Evolutionary conservation across 2,797 vertebrate genomes (phyloP).

Genomic region (Pterois miles): DNA sequence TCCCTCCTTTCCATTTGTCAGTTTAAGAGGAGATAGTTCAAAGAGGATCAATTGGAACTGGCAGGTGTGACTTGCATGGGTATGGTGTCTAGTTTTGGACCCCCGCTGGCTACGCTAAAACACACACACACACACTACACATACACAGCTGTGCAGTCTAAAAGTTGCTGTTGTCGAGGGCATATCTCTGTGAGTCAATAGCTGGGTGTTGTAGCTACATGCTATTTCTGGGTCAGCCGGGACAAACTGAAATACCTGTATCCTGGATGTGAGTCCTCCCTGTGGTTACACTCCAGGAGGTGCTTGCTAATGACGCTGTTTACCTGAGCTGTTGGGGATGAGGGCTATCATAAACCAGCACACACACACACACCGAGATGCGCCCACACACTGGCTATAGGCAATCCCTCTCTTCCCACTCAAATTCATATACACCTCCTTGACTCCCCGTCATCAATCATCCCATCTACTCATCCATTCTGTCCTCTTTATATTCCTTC

Average conservation of each 20-base stretch:
- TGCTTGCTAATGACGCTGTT: slow-evolving; percentile 56
- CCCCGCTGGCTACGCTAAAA: slow-evolving; percentile 39
- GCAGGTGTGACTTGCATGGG: slow-evolving; percentile 61
- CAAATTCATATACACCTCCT: slow-evolving; percentile 14
- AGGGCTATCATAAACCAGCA: slow-evolving; percentile 33
- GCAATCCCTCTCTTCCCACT: slow-evolving; percentile 29
- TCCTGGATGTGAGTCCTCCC: slow-evolving; percentile 38
- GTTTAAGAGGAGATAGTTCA: slow-evolving; percentile 58
- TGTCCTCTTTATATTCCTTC: slow-evolving; percentile 23
- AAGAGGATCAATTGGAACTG: slow-evolving; percentile 60
- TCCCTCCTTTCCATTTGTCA: slow-evolving; percentile 35
- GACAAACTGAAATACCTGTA: slow-evolving; percentile 51
- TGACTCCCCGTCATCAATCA: slow-evolving; percentile 65
- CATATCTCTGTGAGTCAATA: slow-evolving; percentile 46
- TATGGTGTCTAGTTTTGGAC: slow-evolving; percentile 35
- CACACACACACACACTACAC: slow-evolving; percentile 1
- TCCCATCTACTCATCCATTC: slow-evolving; percentile 24
- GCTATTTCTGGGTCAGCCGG: slow-evolving; percentile 57
- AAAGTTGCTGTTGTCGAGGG: slow-evolving; percentile 40
- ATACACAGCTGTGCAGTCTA: slow-evolving; percentile 51
- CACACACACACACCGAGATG: background rate
- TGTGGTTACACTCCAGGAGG: slow-evolving; percentile 52
- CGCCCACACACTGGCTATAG: background rate
- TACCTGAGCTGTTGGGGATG: slow-evolving; percentile 34
- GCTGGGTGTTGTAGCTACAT: slow-evolving; percentile 19